Evolutionary conservation across 2,888 invertebrate species (phyloP).

Genomic region (Phaonia tiefii): DNA sequence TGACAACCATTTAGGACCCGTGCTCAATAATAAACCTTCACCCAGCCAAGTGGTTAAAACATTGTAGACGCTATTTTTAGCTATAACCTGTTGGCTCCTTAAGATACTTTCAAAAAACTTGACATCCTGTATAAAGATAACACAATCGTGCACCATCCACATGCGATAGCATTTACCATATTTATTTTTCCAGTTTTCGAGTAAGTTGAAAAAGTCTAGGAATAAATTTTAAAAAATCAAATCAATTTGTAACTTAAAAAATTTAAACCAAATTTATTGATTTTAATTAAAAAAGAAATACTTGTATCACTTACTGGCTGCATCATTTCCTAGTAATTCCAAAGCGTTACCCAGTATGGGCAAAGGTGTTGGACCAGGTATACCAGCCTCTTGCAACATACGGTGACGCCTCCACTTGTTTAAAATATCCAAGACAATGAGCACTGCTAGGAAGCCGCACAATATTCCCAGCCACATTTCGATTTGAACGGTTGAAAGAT

Average conservation of each 20-base stretch:
- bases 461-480: not conserved
- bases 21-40: constrained; percentile 58
- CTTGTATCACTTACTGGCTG: constrained; percentile 52
- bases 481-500: not conserved
- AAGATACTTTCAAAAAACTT: constrained; percentile 62
- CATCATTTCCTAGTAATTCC: constrained; percentile 39
- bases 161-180: constrained; percentile 61
- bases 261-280: not conserved
- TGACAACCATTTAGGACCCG: constrained; percentile 59
- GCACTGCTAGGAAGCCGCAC: constrained; percentile 1
- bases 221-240: not conserved
- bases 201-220: constrained; percentile 56
- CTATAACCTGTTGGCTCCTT: constrained; percentile 51
- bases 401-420: constrained; percentile 45
- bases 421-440: constrained; percentile 52
- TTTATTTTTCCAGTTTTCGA: constrained; percentile 11
- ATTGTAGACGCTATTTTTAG: constrained; percentile 50
- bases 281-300: not conserved
- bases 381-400: constrained; percentile 37
- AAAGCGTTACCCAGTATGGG: constrained; percentile 60
- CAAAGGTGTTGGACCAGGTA: constrained; percentile 45
- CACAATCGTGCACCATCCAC: constrained; percentile 53
- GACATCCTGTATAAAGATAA: constrained; percentile 53
- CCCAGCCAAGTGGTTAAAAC: constrained; percentile 60
- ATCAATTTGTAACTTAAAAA: constrained; percentile 3